A percentile compares a stretch with the other conserved stretches of the same genome.
Evolutionary conservation across 2,888 invertebrate genomes (phyloP).

Genomic region (Drosophila neonasuta): DNA sequence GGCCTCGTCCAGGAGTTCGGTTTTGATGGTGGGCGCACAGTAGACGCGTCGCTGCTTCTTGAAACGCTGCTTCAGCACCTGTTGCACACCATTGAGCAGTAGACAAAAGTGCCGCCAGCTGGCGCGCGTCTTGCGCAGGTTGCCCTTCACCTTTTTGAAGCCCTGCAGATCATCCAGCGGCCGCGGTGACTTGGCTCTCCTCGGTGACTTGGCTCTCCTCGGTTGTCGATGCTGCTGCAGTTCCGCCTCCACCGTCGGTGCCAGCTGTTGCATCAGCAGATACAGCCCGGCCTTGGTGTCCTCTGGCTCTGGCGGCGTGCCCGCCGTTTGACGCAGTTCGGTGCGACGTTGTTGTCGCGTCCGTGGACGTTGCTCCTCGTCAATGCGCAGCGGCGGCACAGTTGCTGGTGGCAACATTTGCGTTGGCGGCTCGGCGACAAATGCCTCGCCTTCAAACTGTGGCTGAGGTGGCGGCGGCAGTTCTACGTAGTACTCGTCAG

Average conservation of each 20-base stretch:
- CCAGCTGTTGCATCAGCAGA: constrained; percentile 48
- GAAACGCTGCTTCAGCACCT: constrained; percentile 72
- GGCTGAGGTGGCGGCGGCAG: constrained; percentile 8
- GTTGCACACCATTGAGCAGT: constrained; percentile 68
- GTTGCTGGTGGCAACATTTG: constrained; percentile 19
- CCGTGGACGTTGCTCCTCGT: constrained; percentile 36
- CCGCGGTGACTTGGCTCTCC: background rate
- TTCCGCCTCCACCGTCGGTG: constrained; percentile 28
- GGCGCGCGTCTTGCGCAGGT: constrained; percentile 48
- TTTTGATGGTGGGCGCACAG: constrained; percentile 39
- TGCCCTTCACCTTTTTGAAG: constrained; percentile 35
- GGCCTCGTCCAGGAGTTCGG: constrained; percentile 39
- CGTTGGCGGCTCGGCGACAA: background rate
- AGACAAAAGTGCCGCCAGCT: constrained; percentile 72
- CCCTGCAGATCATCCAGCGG: constrained; percentile 47
- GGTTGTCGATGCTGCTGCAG: background rate
- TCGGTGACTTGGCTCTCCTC: background rate
- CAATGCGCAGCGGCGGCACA: background rate
- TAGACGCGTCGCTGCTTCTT: constrained; percentile 75
- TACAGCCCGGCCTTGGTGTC: constrained; percentile 50
- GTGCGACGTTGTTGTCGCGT: constrained; percentile 48
- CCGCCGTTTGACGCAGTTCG: constrained; percentile 6
- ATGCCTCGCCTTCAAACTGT: background rate
- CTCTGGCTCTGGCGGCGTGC: constrained; percentile 6
- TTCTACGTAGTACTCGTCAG: constrained; percentile 45